Conservation (phyloP, 2,113 vertebrate genomes). For the Ia io region DNA sequence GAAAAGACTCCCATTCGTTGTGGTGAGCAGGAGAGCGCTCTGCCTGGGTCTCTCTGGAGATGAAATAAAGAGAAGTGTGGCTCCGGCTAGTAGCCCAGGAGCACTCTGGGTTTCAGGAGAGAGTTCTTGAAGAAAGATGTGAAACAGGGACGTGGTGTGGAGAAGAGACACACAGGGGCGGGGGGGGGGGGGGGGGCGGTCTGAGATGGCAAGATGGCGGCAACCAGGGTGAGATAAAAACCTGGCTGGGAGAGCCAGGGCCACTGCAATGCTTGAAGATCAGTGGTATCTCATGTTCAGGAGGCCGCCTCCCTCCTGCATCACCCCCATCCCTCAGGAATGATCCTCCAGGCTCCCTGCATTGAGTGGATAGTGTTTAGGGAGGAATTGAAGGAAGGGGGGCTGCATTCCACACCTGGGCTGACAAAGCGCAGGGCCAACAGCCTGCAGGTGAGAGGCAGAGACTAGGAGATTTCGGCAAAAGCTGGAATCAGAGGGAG, state of each 20-base stretch:
- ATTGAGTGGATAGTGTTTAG: neutral
- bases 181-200: neutral
- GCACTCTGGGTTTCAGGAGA: neutral
- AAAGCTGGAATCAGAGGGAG: neutral
- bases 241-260: neutral
- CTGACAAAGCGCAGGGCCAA: neutral
- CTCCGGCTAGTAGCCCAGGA: neutral
- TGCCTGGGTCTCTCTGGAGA: neutral
- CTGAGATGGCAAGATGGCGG: neutral
- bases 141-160: fast-evolving
- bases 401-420: neutral
- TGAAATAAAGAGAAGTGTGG: neutral
- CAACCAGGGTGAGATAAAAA: neutral
- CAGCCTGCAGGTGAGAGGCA: neutral
- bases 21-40: neutral
- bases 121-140: neutral
- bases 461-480: neutral
- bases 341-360: neutral
- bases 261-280: neutral
- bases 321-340: neutral
- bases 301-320: neutral
- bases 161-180: neutral
- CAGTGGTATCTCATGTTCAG: neutral
- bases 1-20: neutral
- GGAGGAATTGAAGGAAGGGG: neutral